phyloP scores from a whole-genome alignment of 2,888 invertebrate species.

The Drosophila nr. perissopoda region DNA sequence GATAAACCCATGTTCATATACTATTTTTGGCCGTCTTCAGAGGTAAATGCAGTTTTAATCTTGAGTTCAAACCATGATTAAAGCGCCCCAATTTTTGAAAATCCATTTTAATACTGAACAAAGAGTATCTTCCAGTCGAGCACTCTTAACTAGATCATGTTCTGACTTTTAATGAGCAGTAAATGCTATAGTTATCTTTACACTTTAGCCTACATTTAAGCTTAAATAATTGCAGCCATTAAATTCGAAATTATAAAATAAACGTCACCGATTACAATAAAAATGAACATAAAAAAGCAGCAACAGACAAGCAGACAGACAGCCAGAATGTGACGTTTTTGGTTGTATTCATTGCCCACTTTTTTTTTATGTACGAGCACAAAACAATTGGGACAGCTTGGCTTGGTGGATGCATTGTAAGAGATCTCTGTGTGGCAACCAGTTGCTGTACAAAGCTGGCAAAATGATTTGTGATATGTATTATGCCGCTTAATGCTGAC shows the following conservation, averaged over 20 bases:
- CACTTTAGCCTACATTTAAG: constrained; percentile 11
- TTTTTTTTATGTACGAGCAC: constrained; percentile 1
- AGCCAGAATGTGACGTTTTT: background rate
- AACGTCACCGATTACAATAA: constrained; percentile 39
- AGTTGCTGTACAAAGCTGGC: constrained; percentile 27
- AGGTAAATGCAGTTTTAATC: background rate
- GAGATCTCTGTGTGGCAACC: constrained; percentile 21
- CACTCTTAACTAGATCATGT: background rate
- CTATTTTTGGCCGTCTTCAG: background rate
- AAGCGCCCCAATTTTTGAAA: background rate
- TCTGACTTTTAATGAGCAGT: background rate
- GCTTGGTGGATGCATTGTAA: constrained; percentile 12
- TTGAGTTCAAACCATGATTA: background rate
- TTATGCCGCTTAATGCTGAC: constrained; percentile 63
- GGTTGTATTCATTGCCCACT: background rate
- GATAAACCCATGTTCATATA: background rate
- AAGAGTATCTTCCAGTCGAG: background rate
- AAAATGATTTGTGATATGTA: constrained; percentile 51
- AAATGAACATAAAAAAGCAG: constrained; percentile 9
- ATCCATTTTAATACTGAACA: background rate
- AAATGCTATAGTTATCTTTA: background rate
- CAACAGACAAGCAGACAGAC: constrained; percentile 27
- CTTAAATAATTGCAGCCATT: constrained; percentile 47
- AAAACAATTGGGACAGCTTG: constrained; percentile 2
- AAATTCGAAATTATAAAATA: constrained; percentile 50